A percentile compares a stretch with the other conserved stretches of the same genome.
Conservation (phyloP, 2,888 invertebrate genomes). For the Amphipoea oculea region DNA sequence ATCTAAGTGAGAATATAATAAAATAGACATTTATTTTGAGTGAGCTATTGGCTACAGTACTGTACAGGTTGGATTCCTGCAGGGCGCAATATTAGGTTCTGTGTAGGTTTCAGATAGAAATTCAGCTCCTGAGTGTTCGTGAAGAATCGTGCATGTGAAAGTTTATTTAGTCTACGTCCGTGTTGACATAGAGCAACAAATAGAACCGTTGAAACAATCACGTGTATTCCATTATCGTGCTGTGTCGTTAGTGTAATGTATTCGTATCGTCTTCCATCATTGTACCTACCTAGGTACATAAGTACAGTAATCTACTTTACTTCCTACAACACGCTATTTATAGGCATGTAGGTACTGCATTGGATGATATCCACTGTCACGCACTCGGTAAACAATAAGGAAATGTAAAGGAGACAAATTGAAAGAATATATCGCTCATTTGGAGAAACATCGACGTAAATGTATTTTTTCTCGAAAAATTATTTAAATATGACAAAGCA, state of each 20-base stretch:
- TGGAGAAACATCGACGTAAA: no score
- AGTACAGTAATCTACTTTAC: slow-evolving; percentile 3
- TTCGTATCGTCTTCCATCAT: slow-evolving; percentile 33
- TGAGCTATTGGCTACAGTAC: neutral
- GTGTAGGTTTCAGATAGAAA: neutral
- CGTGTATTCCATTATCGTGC: slow-evolving; percentile 29
- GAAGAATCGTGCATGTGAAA: neutral
- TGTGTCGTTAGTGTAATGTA: slow-evolving; percentile 16
- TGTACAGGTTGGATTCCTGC: neutral
- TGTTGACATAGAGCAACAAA: neutral
- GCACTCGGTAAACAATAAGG: neutral
- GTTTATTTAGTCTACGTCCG: neutral
- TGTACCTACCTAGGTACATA: neutral
- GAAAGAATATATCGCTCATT: neutral
- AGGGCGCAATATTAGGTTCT: neutral
- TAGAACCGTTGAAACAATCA: slow-evolving; percentile 14
- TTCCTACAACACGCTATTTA: slow-evolving; percentile 21
- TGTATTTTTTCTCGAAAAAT: no score
- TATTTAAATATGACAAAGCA: no score
- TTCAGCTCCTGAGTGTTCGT: neutral
- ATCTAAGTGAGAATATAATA: neutral
- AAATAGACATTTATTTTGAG: no score
- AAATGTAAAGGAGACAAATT: neutral
- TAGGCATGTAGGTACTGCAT: neutral
- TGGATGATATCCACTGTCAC: slow-evolving; percentile 19